Evolutionary conservation across 2,888 invertebrate species (phyloP).

Genomic region (Lomographa bimaculata): DNA sequence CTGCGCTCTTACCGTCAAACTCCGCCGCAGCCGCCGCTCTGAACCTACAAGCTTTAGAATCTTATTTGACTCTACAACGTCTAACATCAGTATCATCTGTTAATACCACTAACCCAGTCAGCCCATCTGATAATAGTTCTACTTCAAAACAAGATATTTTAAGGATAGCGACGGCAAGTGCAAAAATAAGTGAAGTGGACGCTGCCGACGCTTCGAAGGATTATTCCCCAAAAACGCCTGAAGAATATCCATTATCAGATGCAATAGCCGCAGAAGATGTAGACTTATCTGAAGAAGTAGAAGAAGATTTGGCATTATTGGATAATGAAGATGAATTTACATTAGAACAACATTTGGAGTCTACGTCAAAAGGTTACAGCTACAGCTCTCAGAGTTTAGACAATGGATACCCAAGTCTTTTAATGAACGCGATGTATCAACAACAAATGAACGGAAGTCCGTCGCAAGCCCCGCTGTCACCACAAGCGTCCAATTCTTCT

Average conservation of each 20-base stretch:
- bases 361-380: constrained; percentile 69
- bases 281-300: constrained; percentile 88
- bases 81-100: constrained; percentile 88
- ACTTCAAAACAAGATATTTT: constrained; percentile 87
- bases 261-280: constrained; percentile 84
- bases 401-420: constrained; percentile 87
- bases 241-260: constrained; percentile 76
- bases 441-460: constrained; percentile 79
- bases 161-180: constrained; percentile 84
- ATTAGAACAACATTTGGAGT: constrained; percentile 80
- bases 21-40: constrained; percentile 93
- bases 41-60: constrained; percentile 93
- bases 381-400: constrained; percentile 84
- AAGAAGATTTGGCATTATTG: constrained; percentile 89
- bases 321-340: constrained; percentile 90
- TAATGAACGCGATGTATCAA: constrained; percentile 87
- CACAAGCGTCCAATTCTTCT: constrained; percentile 71
- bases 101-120: constrained; percentile 60
- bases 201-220: constrained; percentile 63
- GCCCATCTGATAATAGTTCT: constrained; percentile 56
- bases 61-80: constrained; percentile 92
- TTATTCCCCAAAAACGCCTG: constrained; percentile 75
- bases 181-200: constrained; percentile 77
- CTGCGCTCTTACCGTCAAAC: constrained; percentile 91
- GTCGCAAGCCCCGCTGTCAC: constrained; percentile 71